Evolutionary conservation across 2,113 vertebrate species (phyloP), one percentile per base, ranked within the genome.

Genomic region (Ophiodon elongatus): DNA sequence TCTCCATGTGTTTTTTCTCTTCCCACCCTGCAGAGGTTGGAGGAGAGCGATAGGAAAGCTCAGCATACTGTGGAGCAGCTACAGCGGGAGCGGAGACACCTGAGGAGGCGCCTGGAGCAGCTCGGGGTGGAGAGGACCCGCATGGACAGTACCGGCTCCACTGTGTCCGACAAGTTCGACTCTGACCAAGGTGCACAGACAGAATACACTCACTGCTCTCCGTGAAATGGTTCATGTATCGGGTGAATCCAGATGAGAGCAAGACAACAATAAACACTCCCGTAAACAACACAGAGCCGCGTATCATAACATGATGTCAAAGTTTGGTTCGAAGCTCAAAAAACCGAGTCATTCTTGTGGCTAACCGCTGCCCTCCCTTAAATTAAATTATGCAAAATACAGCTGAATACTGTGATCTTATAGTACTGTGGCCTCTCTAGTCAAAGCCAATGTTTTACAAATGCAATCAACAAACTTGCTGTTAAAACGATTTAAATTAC

Each of bases 51-150:
- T 81, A 92, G 96, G 73, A 96, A 91, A 95, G 95, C 98, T 71
- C 87, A 97, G 85, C 97, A 99, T 94, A 96, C 98, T 69, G 91
- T 98, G 45, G 97, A 99, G 69, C 97, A 99, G 94, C 95, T 99
- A 83, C 97, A 98, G 88, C 94, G 97, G 50, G 97, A 99, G 88
- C 97, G 95, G 94, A 95, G 97, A 41, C 97, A 98, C 93, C 96
- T 99, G 86, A 96, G 94, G 84, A 94, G 97, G 92, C 97, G 97
- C 78, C 96, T 99, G 94, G 97, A 98, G 93, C 97, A 98, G 91
- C 96, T 99, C 92, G 97, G 97, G 0, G 93, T 97, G 23, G 98
- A 98, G 95, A 95, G 97, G 88, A 92, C 94, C 5, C 95, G 98
- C 57, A 97, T 95, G 94, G 97, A 99, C 94, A 99, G 97, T 43